phyloP scores from a whole-genome alignment of 2,888 invertebrate genomes.

The Lasioglossum pauxillum region DNA sequence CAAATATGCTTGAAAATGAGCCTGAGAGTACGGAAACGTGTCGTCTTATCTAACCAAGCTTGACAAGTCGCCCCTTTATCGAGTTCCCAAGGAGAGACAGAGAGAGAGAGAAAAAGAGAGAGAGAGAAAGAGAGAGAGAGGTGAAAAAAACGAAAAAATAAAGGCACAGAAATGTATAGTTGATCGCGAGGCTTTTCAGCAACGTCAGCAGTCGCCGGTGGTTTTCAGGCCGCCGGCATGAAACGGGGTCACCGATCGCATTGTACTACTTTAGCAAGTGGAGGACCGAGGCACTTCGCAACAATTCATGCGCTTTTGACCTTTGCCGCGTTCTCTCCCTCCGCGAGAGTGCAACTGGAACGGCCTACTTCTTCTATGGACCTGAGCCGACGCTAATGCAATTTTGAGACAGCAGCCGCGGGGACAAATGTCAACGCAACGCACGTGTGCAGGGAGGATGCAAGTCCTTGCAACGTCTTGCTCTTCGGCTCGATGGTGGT shows the following conservation, averaged over 20 bases:
- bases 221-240: conserved; percentile 66
- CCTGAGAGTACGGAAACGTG: conserved; percentile 13
- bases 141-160: conserved; percentile 23
- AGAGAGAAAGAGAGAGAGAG: background rate
- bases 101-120: background rate
- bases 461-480: background rate
- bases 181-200: conserved; percentile 56
- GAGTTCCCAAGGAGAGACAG: conserved; percentile 6
- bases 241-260: conserved; percentile 73
- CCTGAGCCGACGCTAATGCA: conserved; percentile 57
- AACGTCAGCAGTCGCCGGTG: conserved; percentile 57
- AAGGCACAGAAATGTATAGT: conserved; percentile 47
- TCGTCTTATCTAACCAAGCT: conserved; percentile 14
- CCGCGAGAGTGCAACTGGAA: conserved; percentile 46
- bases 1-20: conserved; percentile 9
- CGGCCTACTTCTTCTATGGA: conserved; percentile 61
- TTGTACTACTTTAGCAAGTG: conserved; percentile 69
- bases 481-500: background rate
- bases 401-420: conserved; percentile 51
- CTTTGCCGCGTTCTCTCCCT: conserved; percentile 62
- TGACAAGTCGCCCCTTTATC: conserved; percentile 30
- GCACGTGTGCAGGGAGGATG: conserved; percentile 17
- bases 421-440: conserved; percentile 51
- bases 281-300: conserved; percentile 65
- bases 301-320: conserved; percentile 77